Evolutionary conservation across 2,797 vertebrate species (phyloP), one percentile per base, ranked within the genome.

Genomic region (Acanthurus tractus): DNA sequence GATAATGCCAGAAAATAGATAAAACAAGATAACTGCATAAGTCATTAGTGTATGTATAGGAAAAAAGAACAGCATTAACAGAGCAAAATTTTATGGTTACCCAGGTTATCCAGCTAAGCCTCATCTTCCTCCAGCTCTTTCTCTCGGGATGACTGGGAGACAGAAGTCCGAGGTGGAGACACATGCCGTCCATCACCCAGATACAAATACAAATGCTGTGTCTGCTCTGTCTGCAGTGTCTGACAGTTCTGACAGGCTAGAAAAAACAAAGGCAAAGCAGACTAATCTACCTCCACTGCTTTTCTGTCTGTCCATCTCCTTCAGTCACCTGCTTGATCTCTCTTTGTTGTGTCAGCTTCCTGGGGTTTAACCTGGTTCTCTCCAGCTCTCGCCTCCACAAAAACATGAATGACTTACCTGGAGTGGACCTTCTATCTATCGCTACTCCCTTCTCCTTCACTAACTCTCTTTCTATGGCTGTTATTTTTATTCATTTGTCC

Each of bases 401-500:
- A 74, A 81, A 67, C 56, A 59, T 71, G 45, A 78, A 68, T 66
- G 77, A 25, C 46, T 64, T 49, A 86, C 76, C 69, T 79, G 54
- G 29, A 59, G 38, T 48, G 38, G 66, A 72, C 36, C 79, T 68
- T 75, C 34, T 69, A 62, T 74, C 63, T 75, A 53, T 81, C 82
- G 40, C 50, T 49, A 18, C 63, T 73, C 46, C 38, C 88, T 76
- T 54, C 78, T 69, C 64, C 65, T 44, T 36, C 40, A 66, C 89
- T 61, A 69, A 58, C 67, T 81, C 50, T 53, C 83, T 77, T 79
- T 76, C 45, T 54, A 54, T 79, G 54, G 44, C 3, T 6, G 88
- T 91, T 94, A 94, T 94, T 95, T 95, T 92, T 93, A 92, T 86
- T 85, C 86, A 65, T 86, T 69, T 79, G 87, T 87, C 75, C 89